A percentile compares a stretch with the other conserved stretches of the same genome.
These are phyloP conservation scores for Elgaria multicarinata DNA, from an alignment of 2,113 vertebrate genomes.

Conservation along the genomic window DNA sequence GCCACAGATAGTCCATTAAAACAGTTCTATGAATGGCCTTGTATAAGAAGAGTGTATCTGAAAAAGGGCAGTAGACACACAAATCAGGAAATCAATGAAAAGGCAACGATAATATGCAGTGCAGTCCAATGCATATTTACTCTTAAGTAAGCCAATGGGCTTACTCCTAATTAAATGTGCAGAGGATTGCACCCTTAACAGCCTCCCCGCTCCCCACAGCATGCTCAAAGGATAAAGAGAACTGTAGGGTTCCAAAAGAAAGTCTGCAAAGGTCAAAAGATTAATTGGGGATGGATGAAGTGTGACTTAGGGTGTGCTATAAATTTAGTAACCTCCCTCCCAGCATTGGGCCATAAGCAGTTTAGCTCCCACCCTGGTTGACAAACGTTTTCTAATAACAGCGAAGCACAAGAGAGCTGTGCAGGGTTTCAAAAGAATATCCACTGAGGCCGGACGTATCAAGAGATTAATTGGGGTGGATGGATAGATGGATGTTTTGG, in stretches of 20 bases:
- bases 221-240: not conserved
- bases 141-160: not conserved
- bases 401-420: constrained; percentile 53
- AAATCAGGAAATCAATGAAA: constrained; percentile 49
- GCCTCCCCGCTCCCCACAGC: too few species aligned
- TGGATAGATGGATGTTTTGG: constrained; percentile 61
- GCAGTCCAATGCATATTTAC: constrained; percentile 10
- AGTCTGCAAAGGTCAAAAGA: not conserved
- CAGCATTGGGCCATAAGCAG: not conserved
- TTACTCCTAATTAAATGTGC: not conserved
- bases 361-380: not conserved
- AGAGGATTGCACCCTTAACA: not conserved
- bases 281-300: constrained; percentile 6
- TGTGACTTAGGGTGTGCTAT: not conserved
- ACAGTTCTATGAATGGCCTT: constrained; percentile 51
- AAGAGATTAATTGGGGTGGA: constrained; percentile 69
- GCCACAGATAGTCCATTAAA: constrained; percentile 28
- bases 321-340: constrained; percentile 15
- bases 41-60: constrained; percentile 46
- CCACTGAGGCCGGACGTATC: constrained; percentile 52
- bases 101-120: constrained; percentile 47
- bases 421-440: constrained; percentile 63
- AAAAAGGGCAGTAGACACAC: constrained; percentile 35
- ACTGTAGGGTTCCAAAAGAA: not conserved
- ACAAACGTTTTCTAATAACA: constrained; percentile 51